Base-by-base conservation (phyloP, 2,797 vertebrate species). In the Chiroxiphia lanceolata region DNA sequence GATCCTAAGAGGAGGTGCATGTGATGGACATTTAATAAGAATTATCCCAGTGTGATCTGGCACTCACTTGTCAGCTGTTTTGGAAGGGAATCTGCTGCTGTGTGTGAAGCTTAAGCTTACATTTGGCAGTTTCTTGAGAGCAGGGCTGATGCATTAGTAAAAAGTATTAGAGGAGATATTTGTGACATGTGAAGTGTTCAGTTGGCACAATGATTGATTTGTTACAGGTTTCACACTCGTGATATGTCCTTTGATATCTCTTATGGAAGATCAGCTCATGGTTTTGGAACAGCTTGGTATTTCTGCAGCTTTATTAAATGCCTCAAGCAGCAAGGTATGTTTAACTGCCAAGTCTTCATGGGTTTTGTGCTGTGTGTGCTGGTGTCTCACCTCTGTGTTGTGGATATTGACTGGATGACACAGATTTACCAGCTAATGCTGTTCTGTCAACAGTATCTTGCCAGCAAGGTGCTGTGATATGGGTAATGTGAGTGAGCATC, bases 231-330 rank as follows among this genome's bases (percentile, higher is more conserved):
- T 99, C 94, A 99, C 99, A 0, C 97, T 99, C 20, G 99, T 99
- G 61, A 97, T 99, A 87, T 98, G 98, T 83, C 99, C 99, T 11
- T 93, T 99, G 95, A 98, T 99, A 91, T 99, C 99, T 21, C 98
- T 99, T 86, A 99, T 99, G 99, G 99, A 99, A 96, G 99, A 99
- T 97, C 99, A 99, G 71, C 97, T 99, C 86, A 99, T 99, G 99
- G 98, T 98, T 97, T 97, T 99, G 94, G 98, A 98, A 31, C 98
- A 98, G 61, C 96, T 99, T 44, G 94, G 97, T 10, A 96, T 99
- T 86, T 90, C 98, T 25, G 99, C 99, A 54, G 97, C 98, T 56
- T 98, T 98, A 88, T 97, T 99, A 87, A 99, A 99, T 91, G 98
- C 99, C 9, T 99, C 99, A 29, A 99, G 98, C 91, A 98, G 98